Evolutionary conservation across 2,113 vertebrate genomes (phyloP), one percentile per base, ranked within the genome.

Genomic region (Hyperoodon ampullatus): DNA sequence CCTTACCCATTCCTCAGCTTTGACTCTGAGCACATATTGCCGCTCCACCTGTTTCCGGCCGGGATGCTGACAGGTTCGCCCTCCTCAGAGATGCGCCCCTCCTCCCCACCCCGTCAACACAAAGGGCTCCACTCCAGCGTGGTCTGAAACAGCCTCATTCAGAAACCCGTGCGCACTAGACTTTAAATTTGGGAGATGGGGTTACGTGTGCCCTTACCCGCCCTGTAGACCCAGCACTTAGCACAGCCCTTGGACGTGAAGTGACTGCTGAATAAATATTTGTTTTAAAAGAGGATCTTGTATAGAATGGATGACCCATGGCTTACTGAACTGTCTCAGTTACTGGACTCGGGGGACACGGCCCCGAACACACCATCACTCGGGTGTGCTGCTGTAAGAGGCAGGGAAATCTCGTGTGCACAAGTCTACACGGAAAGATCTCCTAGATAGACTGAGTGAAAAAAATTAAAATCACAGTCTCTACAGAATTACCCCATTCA

Each of bases 151-250:
- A 0, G 33, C 26, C 24, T 74, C 7, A 42, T 9, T n/a, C 21
- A 9, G 60, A 68, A 71, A 9, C 72, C 16, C 1, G 0, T 0
- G 0, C 1, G 30, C 61, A 23, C 30, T 6, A 3, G 47, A 19
- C 72, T 35, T 63, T 3, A 35, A 10, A n/a, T 11, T 39, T 9
- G 39, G 82, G 61, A 87, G 28, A 53, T 8, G 10, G 30, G 61
- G n/a, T 24, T 44, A 24, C 11, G 47, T 68, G 83, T 19, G 63
- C 33, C 28, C 35, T 18, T 47, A 39, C 26, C 30, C 2, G 5
- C 23, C 2, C 19, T 63, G 72, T 8, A 70, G 50, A 58, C n/a
- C 28, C 63, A n/a, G 88, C 61, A 58, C 24, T 21, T 8, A 68
- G 26, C 26, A 13, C 19, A 30, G 80, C 58, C 5, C 5, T 39